phyloP scores from a whole-genome alignment of 2,113 vertebrate genomes.

The Mus spicilegus region DNA sequence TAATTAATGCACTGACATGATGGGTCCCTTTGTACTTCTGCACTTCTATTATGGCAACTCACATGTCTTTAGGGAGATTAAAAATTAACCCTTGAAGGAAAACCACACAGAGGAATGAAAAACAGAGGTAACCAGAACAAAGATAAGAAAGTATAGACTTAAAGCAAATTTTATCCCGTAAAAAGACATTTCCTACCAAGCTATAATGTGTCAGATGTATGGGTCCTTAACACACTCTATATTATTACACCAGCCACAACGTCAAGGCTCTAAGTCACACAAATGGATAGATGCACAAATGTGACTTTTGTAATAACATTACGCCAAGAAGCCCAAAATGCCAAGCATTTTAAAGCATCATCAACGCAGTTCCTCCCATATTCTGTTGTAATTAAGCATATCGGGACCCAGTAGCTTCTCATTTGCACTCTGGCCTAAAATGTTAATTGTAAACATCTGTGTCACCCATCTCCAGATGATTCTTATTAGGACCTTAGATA shows the following conservation, averaged over 20 bases:
- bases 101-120: not conserved
- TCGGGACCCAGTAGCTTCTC: not conserved
- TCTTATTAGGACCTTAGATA: not conserved
- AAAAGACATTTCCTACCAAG: not conserved
- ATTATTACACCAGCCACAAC: not conserved
- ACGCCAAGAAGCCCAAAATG: not conserved
- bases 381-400: not conserved
- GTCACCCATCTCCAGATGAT: not conserved
- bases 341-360: not conserved
- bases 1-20: not conserved
- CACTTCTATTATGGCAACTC: not conserved
- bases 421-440: not conserved
- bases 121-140: not conserved
- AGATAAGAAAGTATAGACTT: not conserved
- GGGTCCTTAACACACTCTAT: not conserved
- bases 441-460: not conserved
- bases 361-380: not conserved
- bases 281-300: not conserved
- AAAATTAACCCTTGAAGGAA: constrained; percentile 26
- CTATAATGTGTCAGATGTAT: not conserved
- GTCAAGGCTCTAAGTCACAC: not conserved
- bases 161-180: not conserved
- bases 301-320: not conserved
- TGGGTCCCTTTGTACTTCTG: not conserved
- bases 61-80: not conserved